phyloP scores from a whole-genome alignment of 1,140 invertebrate genomes.

The Ips typographus region DNA sequence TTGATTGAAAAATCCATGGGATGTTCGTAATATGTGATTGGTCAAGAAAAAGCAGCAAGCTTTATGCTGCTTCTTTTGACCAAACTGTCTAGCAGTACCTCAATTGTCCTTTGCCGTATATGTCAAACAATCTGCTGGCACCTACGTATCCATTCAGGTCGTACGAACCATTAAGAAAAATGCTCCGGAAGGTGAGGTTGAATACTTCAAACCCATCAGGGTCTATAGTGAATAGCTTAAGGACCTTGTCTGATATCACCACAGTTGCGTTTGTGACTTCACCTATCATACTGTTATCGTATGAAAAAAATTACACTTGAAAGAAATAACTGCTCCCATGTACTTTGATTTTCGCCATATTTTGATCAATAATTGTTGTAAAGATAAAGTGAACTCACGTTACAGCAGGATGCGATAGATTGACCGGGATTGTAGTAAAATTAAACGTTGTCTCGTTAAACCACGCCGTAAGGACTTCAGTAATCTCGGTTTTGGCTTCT shows the following conservation, averaged over 20 bases:
- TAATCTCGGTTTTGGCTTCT: background rate
- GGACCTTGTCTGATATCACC: background rate
- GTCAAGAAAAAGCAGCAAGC: no score
- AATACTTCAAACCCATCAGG: constrained; percentile 13
- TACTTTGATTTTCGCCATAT: background rate
- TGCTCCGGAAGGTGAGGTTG: constrained; percentile 9
- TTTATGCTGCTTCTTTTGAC: no score
- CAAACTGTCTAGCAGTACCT: background rate
- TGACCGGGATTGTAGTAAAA: constrained; percentile 1
- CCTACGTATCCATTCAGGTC: constrained; percentile 16
- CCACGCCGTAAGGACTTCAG: background rate
- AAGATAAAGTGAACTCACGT: background rate
- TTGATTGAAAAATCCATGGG: background rate
- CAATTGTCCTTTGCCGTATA: constrained; percentile 19
- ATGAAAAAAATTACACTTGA: constrained; percentile 4
- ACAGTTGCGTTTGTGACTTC: background rate
- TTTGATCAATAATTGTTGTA: no score
- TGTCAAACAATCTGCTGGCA: constrained; percentile 13
- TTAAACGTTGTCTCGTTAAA: background rate
- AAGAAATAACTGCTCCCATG: no score
- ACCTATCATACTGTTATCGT: background rate
- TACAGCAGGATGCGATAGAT: constrained; percentile 22
- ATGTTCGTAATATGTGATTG: no score
- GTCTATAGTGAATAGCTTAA: background rate
- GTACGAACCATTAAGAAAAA: constrained; percentile 16